Evolutionary conservation across 2,113 vertebrate genomes (phyloP).

Genomic region (Emberiza fucata): DNA sequence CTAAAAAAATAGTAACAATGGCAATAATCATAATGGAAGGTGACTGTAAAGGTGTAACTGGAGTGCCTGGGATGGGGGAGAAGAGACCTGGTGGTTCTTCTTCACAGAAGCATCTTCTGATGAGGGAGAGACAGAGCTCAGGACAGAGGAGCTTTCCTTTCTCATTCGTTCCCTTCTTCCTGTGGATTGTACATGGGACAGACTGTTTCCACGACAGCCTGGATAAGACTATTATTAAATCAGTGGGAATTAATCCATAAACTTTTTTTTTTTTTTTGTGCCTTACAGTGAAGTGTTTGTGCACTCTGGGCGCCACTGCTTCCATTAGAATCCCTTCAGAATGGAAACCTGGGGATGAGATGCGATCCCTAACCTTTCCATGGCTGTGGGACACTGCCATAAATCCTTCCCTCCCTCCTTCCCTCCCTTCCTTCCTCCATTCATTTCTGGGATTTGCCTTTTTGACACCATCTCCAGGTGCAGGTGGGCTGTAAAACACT

Average conservation of each 20-base stretch:
- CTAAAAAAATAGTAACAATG: not conserved
- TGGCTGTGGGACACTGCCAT: not conserved
- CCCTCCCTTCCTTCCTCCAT: not conserved
- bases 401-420: not conserved
- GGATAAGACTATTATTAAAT: not conserved
- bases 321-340: not conserved
- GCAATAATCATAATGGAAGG: not conserved
- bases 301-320: not conserved
- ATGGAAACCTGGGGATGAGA: not conserved
- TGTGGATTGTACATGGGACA: not conserved
- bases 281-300: not conserved
- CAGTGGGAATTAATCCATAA: not conserved
- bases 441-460: not conserved
- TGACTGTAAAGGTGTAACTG: not conserved
- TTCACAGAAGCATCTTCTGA: fast-evolving
- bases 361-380: not conserved
- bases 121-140: not conserved
- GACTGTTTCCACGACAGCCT: not conserved
- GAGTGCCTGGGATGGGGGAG: not conserved
- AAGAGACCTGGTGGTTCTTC: no score
- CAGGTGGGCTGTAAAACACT: not conserved
- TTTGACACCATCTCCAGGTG: fast-evolving
- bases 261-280: not conserved
- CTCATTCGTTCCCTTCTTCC: not conserved
- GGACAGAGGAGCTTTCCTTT: not conserved